Base-by-base conservation (phyloP, 53 echinoderm and acorn worm species). In the Crossaster papposus region DNA sequence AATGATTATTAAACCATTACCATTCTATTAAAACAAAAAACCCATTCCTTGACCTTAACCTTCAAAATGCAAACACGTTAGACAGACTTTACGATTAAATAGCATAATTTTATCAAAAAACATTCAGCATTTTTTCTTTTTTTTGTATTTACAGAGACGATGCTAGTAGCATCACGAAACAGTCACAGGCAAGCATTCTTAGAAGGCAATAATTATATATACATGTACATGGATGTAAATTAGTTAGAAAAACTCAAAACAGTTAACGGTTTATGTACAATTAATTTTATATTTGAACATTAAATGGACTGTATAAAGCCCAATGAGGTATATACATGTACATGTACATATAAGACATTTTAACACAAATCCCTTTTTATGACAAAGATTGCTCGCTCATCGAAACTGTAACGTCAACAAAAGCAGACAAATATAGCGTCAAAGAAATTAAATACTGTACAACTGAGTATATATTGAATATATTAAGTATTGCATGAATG, bases 161-260 rank as follows among this genome's bases (percentile, higher is more conserved):
- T 53, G 50, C 72, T 76, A 58, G 76, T 77, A 31, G 30, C 37
- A 62, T 77, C 72, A 73, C 36, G 51, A 32, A 5, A 23, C 36
- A 68, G 13, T 70, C 26, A 22, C 30, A 74, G 87, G 87, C 87
- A 87, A 87, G 87, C 87, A 87, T 77, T 87, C 87, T 77, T 31
- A 85, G 72, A 72, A 72, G 54, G 74, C 85, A 34, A 54, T 85
- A 44, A 70, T 17, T 37, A 65, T 83, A 12, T 83, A 34, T 51
- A 70, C 51, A 70, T 70, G 53, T 54, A 85, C 23, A 85, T 52
- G 29, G 72, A 32, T 73, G 34, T 73, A 32, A 4, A 73, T 73
- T 65, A 34, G n/a, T 65, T 23, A 4, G 17, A 58, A 18, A 20
- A 20, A 2, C 12, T 11, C 6, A 15, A 58, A 58, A 58, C 2